Percentiles rank a stretch among this genome's conserved stretches.
Evolutionary conservation across 1,140 invertebrate genomes (phyloP).

Genomic region (Calosoma granatense): DNA sequence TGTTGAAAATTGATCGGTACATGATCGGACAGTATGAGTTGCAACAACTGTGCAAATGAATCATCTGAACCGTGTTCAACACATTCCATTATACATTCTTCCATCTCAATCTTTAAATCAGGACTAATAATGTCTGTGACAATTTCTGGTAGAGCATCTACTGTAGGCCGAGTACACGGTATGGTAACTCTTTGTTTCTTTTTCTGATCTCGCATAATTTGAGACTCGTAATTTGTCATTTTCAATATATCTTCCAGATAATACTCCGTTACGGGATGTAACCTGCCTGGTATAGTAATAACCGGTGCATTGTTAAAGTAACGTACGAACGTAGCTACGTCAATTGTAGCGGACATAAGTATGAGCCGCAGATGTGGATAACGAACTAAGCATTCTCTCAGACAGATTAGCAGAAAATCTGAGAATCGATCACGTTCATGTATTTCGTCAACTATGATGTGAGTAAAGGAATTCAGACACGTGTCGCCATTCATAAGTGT

Average conservation of each 20-base stretch:
- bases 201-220: constrained; percentile 42
- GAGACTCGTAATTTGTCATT: constrained; percentile 56
- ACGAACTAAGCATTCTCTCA: constrained; percentile 64
- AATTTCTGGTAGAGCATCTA: background rate
- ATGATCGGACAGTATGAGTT: constrained; percentile 55
- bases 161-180: too few species aligned
- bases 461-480: constrained; percentile 51
- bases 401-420: constrained; percentile 82
- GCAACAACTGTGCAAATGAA: constrained; percentile 51
- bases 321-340: constrained; percentile 60
- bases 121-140: background rate
- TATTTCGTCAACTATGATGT: constrained; percentile 87
- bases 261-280: constrained; percentile 66
- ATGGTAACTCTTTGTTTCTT: background rate
- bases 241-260: constrained; percentile 78
- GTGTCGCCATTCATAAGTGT: constrained; percentile 70
- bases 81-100: constrained; percentile 46
- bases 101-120: constrained; percentile 39
- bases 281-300: constrained; percentile 68
- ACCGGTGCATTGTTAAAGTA: constrained; percentile 71
- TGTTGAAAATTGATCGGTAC: constrained; percentile 56
- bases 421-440: constrained; percentile 89
- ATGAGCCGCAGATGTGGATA: constrained; percentile 69
- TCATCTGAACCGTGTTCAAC: constrained; percentile 49
- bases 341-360: constrained; percentile 92